Conservation (phyloP, 2,797 vertebrate species). For the Ctenopoma kingsleyae region DNA sequence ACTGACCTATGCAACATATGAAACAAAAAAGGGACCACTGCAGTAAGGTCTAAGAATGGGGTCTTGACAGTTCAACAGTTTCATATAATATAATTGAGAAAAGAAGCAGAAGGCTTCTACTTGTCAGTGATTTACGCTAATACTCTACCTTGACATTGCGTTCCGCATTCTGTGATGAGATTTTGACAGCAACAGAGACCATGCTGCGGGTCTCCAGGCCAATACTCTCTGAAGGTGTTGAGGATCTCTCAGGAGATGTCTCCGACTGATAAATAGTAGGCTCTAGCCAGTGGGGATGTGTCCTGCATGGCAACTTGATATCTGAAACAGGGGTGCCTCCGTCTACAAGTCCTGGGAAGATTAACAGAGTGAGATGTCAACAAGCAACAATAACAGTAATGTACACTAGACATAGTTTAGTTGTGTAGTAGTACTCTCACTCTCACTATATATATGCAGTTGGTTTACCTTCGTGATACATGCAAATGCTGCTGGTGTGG, state of each 20-base stretch:
- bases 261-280: constrained; percentile 94
- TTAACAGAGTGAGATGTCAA: constrained; percentile 3
- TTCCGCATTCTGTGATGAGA: constrained; percentile 92
- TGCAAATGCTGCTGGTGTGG: constrained; percentile 90
- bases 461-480: constrained; percentile 94
- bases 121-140: not conserved
- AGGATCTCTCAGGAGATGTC: constrained; percentile 83
- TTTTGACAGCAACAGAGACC: constrained; percentile 95
- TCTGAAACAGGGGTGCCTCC: constrained; percentile 84
- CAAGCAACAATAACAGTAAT: not conserved
- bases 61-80: not conserved
- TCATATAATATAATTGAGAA: no score
- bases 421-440: not conserved
- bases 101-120: not conserved
- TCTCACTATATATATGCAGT: not conserved
- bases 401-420: not conserved
- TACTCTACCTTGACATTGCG: constrained; percentile 91
- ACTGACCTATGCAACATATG: no score
- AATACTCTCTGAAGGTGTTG: constrained; percentile 87
- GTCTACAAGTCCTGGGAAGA: constrained; percentile 88
- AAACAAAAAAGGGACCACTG: no score
- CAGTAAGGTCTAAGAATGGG: not conserved
- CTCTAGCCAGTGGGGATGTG: constrained; percentile 94
- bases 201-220: constrained; percentile 92
- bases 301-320: constrained; percentile 89